Evolutionary conservation across 2,888 invertebrate species (phyloP).

Genomic region (Corbicula japonica): DNA sequence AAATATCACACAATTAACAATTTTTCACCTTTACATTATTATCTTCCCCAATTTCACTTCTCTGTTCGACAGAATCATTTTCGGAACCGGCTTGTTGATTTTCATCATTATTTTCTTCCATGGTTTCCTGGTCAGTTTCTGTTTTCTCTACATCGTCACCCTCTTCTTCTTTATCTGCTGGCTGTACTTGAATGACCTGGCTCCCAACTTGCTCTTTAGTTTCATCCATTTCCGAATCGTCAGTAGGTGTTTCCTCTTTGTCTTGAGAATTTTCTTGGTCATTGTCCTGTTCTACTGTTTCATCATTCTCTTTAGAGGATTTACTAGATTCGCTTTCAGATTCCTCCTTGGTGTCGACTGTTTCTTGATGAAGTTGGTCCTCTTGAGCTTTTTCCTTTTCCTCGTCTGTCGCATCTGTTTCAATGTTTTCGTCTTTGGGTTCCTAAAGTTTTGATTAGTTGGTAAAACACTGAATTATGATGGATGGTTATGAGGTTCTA

Average conservation of each 20-base stretch:
- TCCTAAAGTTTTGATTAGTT: neutral
- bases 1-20: too few relatives aligned
- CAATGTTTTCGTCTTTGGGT: neutral
- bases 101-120: slow-evolving; percentile 21
- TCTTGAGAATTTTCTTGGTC: too few relatives aligned
- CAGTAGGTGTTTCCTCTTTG: too few relatives aligned
- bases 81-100: slow-evolving; percentile 5
- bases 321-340: too few relatives aligned
- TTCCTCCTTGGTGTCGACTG: too few relatives aligned
- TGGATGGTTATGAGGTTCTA: too few relatives aligned
- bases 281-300: too few relatives aligned
- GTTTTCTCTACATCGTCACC: neutral
- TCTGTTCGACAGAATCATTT: neutral
- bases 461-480: neutral
- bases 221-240: too few relatives aligned
- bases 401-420: neutral
- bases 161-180: neutral
- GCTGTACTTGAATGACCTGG: too few relatives aligned
- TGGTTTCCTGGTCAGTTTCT: neutral
- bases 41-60: neutral
- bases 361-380: too few relatives aligned
- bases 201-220: too few relatives aligned
- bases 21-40: slow-evolving; percentile 1
- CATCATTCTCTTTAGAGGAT: too few relatives aligned
- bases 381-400: neutral